Evolutionary conservation across 2,888 invertebrate species (phyloP).

Genomic region (Balanococcus diminutus): DNA sequence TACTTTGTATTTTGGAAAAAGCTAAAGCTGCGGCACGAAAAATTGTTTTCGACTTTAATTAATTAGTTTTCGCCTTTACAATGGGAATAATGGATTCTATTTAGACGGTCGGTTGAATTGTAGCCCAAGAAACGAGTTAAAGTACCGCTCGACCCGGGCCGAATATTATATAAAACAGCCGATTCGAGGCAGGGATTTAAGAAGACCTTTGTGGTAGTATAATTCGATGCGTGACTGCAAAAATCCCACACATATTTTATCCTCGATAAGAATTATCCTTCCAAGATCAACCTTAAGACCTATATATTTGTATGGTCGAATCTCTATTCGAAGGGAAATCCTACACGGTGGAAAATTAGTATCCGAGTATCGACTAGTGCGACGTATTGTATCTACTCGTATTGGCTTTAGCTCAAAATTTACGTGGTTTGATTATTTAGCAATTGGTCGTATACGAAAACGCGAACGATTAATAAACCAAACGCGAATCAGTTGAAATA

Average conservation of each 20-base stretch:
- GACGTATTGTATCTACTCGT: not conserved
- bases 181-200: not conserved
- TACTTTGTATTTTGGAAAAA: not conserved
- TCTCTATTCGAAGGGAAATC: not conserved
- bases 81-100: not conserved
- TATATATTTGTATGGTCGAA: not conserved
- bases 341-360: not conserved
- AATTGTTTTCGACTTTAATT: slow-evolving; percentile 26
- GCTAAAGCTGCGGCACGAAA: not conserved
- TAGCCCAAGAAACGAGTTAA: not conserved
- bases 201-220: not conserved
- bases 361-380: too few species aligned
- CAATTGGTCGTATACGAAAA: not conserved
- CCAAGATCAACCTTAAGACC: not conserved
- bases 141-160: not conserved
- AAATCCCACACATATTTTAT: not conserved
- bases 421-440: not conserved
- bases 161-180: not conserved
- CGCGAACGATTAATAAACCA: not conserved
- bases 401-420: not conserved
- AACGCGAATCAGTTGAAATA: not conserved
- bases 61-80: slow-evolving; percentile 3
- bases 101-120: not conserved
- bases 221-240: slow-evolving; percentile 2
- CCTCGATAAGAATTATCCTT: not conserved